Base-by-base conservation (phyloP, 2,797 vertebrate species). In the Calcarius lapponicus region DNA sequence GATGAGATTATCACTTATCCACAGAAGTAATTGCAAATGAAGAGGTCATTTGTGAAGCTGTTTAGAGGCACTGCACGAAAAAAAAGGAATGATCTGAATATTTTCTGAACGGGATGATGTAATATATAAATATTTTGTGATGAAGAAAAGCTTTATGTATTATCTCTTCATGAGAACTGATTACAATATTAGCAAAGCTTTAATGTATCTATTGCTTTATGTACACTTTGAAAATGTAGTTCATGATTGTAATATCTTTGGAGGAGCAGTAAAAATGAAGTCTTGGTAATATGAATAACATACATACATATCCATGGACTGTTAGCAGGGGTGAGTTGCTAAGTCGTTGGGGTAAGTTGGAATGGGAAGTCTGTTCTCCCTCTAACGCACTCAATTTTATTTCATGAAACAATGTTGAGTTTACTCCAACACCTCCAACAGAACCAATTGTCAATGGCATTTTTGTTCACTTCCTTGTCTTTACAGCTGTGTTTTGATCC, bases 41-140 rank as follows among this genome's bases (percentile, higher is more conserved):
- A 93, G 50, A 80, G n/a, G 58, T 73, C 20, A 74, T 85, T 87
- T 93, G n/a, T 82, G 74, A 94, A 92, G 78, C 50, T 83, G 29
- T 82, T 95, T 95, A 95, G 78, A 92, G 89, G 70, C 34, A 82
- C 48, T n/a, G 24, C 34, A 40, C 34, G 51, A 91, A 36, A 26
- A 15, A 28, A 43, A 60, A 34, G 58, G 79, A 78, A 65, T 75
- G 3, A 66, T 70, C 14, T 70, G 69, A 95, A 7, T 88, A 25
- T 83, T 78, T 79, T 94, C 73, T 80, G 62, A 50, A 9, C n/a
- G 24, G 38, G 17, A 14, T 86, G 45, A 67, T 4, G 60, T 26
- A 7, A 60, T 31, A 38, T 15, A 38, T 56, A 42, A 87, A 25
- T 48, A 26, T 80, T 51, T 45, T 43, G 4, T 56, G 43, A 21